Evolutionary conservation across 2,888 invertebrate genomes (phyloP).

Genomic region (Dendrolimus houi): DNA sequence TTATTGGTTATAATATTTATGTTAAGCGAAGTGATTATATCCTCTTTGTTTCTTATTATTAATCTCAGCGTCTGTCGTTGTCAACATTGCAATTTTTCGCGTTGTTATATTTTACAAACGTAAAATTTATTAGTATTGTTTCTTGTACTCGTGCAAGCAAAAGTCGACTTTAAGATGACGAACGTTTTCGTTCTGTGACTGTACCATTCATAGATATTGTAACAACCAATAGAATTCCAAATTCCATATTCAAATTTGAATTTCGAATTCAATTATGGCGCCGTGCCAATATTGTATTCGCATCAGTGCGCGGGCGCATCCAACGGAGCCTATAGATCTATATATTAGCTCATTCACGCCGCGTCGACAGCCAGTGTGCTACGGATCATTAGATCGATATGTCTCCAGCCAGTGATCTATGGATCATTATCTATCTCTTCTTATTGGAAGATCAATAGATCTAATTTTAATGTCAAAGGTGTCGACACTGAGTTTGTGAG

Average conservation of each 20-base stretch:
- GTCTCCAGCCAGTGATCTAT: background rate
- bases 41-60: no score
- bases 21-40: no score
- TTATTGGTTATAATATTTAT: no score
- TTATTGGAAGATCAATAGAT: background rate
- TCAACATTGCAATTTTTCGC: no score
- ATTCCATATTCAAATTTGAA: conserved; percentile 3
- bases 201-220: no score
- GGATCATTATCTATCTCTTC: background rate
- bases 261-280: conserved; percentile 18
- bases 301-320: conserved; percentile 10
- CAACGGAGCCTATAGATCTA: background rate
- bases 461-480: background rate
- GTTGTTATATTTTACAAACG: no score
- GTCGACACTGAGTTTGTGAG: background rate
- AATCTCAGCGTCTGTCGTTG: no score
- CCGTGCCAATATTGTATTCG: conserved; percentile 15
- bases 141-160: no score
- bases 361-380: background rate
- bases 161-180: no score
- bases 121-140: conserved; percentile 15
- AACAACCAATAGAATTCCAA: no score
- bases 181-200: no score
- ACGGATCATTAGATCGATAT: background rate
- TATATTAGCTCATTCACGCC: background rate